phyloP scores from a whole-genome alignment of 1,140 invertebrate genomes.

The Phthorimaea operculella region DNA sequence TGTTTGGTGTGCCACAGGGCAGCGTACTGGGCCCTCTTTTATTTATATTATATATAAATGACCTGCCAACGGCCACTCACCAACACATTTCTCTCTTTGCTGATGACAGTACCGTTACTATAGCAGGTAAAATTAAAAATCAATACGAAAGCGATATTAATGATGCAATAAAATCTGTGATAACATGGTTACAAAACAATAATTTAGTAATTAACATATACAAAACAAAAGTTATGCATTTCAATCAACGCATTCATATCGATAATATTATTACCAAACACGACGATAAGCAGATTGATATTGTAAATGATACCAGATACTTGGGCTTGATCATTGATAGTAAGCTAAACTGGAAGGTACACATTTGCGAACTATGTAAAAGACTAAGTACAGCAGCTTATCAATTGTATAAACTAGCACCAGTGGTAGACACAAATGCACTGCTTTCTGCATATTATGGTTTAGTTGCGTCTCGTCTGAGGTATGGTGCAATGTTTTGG shows the following conservation, averaged over 20 bases:
- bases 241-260: neutral
- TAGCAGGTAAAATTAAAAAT: neutral
- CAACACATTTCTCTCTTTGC: neutral
- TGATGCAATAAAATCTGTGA: neutral
- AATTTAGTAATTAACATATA: constrained; percentile 5
- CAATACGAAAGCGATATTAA: neutral
- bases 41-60: constrained; percentile 3
- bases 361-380: neutral
- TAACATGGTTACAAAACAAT: neutral
- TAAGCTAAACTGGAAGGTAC: neutral
- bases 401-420: neutral
- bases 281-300: neutral
- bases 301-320: neutral
- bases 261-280: neutral
- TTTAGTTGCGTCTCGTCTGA: neutral
- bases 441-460: neutral
- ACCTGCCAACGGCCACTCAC: neutral
- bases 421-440: neutral
- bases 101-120: neutral
- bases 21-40: constrained; percentile 2
- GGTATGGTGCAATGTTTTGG: constrained; percentile 4
- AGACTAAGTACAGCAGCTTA: constrained; percentile 1
- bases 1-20: neutral
- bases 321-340: neutral
- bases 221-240: constrained; percentile 4